Percentiles rank a stretch among this genome's conserved stretches.
Conservation (phyloP, 2,797 vertebrate genomes). For the Xenopus petersii region DNA sequence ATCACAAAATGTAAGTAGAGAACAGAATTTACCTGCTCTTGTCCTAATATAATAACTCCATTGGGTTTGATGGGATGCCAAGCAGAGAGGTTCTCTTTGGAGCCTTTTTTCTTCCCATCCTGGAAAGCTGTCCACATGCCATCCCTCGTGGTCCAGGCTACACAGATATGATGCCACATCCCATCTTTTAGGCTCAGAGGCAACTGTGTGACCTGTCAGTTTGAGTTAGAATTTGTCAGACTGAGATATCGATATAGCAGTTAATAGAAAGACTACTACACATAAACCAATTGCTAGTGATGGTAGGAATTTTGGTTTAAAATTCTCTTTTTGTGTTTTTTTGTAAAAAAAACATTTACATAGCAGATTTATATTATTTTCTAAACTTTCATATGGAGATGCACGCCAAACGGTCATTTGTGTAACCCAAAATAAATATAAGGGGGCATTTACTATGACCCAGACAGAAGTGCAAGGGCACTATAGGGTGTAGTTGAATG, state of each 20-base stretch:
- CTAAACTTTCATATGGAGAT: too few species aligned
- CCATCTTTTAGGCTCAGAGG: slow-evolving; percentile 82
- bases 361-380: too few species aligned
- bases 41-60: slow-evolving; percentile 89
- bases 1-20: too few species aligned
- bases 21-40: slow-evolving; percentile 82
- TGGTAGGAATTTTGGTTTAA: too few species aligned
- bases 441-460: too few species aligned
- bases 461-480: too few species aligned
- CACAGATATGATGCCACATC: slow-evolving; percentile 89
- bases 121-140: slow-evolving; percentile 95
- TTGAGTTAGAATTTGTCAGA: background rate
- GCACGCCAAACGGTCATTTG: too few species aligned
- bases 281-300: too few species aligned
- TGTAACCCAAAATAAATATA: too few species aligned
- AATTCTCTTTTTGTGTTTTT: too few species aligned
- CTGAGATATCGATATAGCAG: background rate
- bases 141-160: slow-evolving; percentile 91
- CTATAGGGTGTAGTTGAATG: too few species aligned
- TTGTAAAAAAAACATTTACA: too few species aligned
- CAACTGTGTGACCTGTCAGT: slow-evolving; percentile 84
- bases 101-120: slow-evolving; percentile 81
- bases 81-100: slow-evolving; percentile 86
- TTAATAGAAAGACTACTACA: background rate
- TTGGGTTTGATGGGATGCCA: slow-evolving; percentile 95